Conservation (phyloP, 1,140 invertebrate genomes). For the Archegozetes longisetosus region DNA sequence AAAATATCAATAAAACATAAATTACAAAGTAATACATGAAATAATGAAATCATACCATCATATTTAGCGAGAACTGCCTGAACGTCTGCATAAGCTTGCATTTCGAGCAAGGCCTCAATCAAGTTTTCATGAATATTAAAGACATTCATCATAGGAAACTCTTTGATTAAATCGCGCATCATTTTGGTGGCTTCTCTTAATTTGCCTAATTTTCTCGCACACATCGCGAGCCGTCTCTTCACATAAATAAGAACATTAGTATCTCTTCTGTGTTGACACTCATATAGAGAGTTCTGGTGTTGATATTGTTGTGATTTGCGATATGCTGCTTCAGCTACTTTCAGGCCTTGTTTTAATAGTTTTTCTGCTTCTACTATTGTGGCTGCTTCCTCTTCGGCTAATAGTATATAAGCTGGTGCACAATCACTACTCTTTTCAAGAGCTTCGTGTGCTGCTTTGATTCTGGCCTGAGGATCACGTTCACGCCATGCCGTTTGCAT, state of each 20-base stretch:
- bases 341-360: slow-evolving; percentile 68
- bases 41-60: too few species aligned
- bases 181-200: slow-evolving; percentile 16
- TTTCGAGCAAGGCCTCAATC: slow-evolving; percentile 83
- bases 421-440: slow-evolving; percentile 76
- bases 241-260: slow-evolving; percentile 92
- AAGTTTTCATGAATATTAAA: slow-evolving; percentile 95
- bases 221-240: slow-evolving; percentile 86
- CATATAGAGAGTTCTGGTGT: slow-evolving; percentile 55
- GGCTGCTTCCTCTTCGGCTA: slow-evolving; percentile 90
- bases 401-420: slow-evolving; percentile 80
- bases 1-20: too few species aligned
- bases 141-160: slow-evolving; percentile 90
- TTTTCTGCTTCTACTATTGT: slow-evolving; percentile 74
- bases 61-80: slow-evolving; percentile 91
- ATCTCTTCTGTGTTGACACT: slow-evolving; percentile 71
- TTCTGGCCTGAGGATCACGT: slow-evolving; percentile 72
- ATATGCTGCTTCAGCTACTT: slow-evolving; percentile 71
- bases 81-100: slow-evolving; percentile 91
- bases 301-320: slow-evolving; percentile 59
- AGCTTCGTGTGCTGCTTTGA: slow-evolving; percentile 80
- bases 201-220: slow-evolving; percentile 72
- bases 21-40: too few species aligned
- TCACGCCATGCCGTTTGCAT: slow-evolving; percentile 97
- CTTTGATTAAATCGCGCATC: slow-evolving; percentile 68